A percentile compares a stretch with the other conserved stretches of the same genome.
Conservation (phyloP, 2,113 vertebrate genomes). For the Seriola aureovittata region DNA sequence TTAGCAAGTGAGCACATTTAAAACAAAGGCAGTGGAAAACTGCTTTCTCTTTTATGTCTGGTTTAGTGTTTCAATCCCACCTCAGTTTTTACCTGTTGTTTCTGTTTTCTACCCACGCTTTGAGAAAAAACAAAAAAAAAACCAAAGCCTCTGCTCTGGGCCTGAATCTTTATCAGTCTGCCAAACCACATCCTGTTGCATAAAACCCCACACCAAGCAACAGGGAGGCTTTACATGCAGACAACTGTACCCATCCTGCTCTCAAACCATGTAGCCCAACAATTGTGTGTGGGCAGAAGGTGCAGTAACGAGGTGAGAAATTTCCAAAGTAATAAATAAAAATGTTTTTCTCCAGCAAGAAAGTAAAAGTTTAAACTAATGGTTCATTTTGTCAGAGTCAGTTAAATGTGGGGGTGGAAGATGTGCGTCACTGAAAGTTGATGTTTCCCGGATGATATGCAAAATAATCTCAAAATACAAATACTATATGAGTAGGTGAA, state of each 20-base stretch:
- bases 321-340: slow-evolving; percentile 65
- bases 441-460: slow-evolving; percentile 58
- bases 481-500: slow-evolving; percentile 34
- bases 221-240: slow-evolving; percentile 55
- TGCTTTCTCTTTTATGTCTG: slow-evolving; percentile 36
- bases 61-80: slow-evolving; percentile 45
- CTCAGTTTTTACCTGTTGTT: slow-evolving; percentile 60
- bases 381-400: slow-evolving; percentile 18
- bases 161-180: slow-evolving; percentile 74
- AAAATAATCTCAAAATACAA: slow-evolving; percentile 69
- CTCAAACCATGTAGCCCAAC: slow-evolving; percentile 37
- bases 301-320: slow-evolving; percentile 48
- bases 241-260: slow-evolving; percentile 56
- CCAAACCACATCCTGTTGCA: slow-evolving; percentile 85
- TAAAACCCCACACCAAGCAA: slow-evolving; percentile 70
- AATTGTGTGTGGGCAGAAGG: slow-evolving; percentile 49
- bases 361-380: slow-evolving; percentile 24
- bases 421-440: slow-evolving; percentile 57
- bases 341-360: slow-evolving; percentile 15
- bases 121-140: slow-evolving; percentile 29
- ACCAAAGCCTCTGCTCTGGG: slow-evolving; percentile 66
- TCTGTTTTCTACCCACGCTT: slow-evolving; percentile 67
- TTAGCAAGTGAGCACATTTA: not conserved
- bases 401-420: slow-evolving; percentile 37
- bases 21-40: slow-evolving; percentile 41